A percentile compares a stretch with the other conserved stretches of the same genome.
Evolutionary conservation across 2,113 vertebrate species (phyloP).

Genomic region (Carassius auratus): DNA sequence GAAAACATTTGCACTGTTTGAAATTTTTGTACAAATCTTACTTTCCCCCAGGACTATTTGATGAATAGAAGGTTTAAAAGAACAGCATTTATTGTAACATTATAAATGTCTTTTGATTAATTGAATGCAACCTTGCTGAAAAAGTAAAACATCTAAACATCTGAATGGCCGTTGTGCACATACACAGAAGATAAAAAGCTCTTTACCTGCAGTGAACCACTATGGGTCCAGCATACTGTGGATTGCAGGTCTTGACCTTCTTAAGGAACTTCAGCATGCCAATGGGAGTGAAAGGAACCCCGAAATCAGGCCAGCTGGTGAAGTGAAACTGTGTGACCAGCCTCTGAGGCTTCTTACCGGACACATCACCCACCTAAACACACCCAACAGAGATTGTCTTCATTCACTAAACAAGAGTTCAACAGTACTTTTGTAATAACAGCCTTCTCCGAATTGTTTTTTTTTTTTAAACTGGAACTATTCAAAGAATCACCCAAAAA

Average conservation of each 20-base stretch:
- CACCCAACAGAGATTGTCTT: neutral
- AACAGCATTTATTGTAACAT: too few relatives aligned
- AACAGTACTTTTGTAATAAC: neutral
- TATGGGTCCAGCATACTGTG: conserved; percentile 92
- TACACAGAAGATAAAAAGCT: neutral
- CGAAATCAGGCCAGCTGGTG: conserved; percentile 98
- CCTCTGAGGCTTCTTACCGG: conserved; percentile 95
- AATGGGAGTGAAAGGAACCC: conserved; percentile 96
- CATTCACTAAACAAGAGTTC: neutral
- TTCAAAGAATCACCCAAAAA: neutral
- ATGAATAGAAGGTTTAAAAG: too few relatives aligned
- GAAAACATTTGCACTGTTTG: too few relatives aligned
- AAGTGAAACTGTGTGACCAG: conserved; percentile 98
- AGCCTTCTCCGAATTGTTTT: too few relatives aligned
- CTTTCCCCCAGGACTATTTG: too few relatives aligned
- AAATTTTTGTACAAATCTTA: too few relatives aligned
- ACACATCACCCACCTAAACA: conserved; percentile 89
- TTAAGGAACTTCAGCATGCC: conserved; percentile 99
- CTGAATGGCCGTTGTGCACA: neutral
- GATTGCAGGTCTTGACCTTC: conserved; percentile 95
- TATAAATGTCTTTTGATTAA: too few relatives aligned
- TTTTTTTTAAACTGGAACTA: neutral
- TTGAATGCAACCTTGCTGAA: neutral
- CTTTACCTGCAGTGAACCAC: conserved; percentile 95
- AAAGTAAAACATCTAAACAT: neutral